Evolutionary conservation across 1,140 invertebrate genomes (phyloP).

Genomic region (Antheraea pernyi): DNA sequence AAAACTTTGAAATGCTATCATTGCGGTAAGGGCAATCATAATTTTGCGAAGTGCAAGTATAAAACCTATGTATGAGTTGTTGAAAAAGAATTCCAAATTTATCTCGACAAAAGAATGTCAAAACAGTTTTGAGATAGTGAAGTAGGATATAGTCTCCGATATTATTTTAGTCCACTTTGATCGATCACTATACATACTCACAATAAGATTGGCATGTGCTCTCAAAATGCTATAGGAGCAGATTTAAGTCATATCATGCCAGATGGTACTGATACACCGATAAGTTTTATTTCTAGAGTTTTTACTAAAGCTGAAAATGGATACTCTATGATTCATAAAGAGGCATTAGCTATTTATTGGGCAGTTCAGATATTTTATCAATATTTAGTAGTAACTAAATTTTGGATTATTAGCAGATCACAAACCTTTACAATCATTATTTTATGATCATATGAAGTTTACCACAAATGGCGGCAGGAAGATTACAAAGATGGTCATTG

Average conservation of each 20-base stretch:
- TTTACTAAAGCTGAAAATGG: neutral
- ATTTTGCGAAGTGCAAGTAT: neutral
- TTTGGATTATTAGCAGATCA: neutral
- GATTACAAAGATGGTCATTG: neutral
- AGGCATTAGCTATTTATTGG: neutral
- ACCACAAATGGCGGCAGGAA: neutral
- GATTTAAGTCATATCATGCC: neutral
- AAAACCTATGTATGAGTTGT: constrained; percentile 40
- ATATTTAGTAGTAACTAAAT: constrained; percentile 2
- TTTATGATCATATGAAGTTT: neutral
- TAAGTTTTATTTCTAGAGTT: neutral
- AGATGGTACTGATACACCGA: neutral
- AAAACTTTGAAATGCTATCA: no score
- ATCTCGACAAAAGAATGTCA: constrained; percentile 31
- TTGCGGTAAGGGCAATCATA: neutral
- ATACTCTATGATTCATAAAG: neutral
- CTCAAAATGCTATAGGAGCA: neutral
- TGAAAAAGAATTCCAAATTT: constrained; percentile 33
- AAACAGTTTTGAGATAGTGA: constrained; percentile 27
- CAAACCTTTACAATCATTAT: neutral
- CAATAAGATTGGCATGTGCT: neutral
- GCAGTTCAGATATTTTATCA: constrained; percentile 1
- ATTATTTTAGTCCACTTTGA: constrained; percentile 1
- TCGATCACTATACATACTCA: no score
- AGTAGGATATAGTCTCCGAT: constrained; percentile 16